These are phyloP conservation scores for Astreopora myriophthalma DNA, from an alignment of 64 coral and sea anemone genomes.

Conservation along the genomic window DNA sequence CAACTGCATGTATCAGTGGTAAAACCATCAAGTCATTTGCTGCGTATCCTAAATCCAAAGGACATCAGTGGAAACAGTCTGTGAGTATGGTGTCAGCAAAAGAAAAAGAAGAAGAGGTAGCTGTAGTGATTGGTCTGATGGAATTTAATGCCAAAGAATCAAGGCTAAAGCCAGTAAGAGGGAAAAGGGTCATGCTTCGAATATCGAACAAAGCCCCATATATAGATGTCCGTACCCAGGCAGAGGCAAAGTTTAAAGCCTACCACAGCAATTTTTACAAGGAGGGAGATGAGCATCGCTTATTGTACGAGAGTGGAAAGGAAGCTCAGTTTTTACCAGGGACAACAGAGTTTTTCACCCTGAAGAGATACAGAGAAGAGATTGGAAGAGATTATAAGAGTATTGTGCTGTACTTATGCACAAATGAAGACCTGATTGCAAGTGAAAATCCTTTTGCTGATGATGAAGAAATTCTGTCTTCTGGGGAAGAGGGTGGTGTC, in stretches of 20 bases:
- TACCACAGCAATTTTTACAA: slow-evolving; percentile 21
- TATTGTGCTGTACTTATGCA: slow-evolving; percentile 39
- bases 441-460: background rate
- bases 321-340: background rate
- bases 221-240: background rate
- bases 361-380: slow-evolving; percentile 34
- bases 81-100: too few species aligned
- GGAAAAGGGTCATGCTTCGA: slow-evolving; percentile 25
- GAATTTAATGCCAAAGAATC: slow-evolving; percentile 15
- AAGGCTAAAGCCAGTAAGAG: slow-evolving; percentile 21
- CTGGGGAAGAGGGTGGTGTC: background rate
- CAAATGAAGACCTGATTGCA: slow-evolving; percentile 1
- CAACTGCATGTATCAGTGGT: too few species aligned
- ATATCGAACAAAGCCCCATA: slow-evolving; percentile 43
- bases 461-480: background rate
- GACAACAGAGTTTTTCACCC: slow-evolving; percentile 34
- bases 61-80: too few species aligned
- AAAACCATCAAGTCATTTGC: too few species aligned
- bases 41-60: too few species aligned
- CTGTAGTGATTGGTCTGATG: slow-evolving; percentile 36
- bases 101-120: background rate
- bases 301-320: too few species aligned
- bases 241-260: slow-evolving; percentile 33
- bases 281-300: background rate
- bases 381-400: slow-evolving; percentile 54